Percentiles rank a stretch among this genome's conserved stretches.
phyloP scores from a whole-genome alignment of 2,888 invertebrate species.

The Poecilobothrus nobilitatus region DNA sequence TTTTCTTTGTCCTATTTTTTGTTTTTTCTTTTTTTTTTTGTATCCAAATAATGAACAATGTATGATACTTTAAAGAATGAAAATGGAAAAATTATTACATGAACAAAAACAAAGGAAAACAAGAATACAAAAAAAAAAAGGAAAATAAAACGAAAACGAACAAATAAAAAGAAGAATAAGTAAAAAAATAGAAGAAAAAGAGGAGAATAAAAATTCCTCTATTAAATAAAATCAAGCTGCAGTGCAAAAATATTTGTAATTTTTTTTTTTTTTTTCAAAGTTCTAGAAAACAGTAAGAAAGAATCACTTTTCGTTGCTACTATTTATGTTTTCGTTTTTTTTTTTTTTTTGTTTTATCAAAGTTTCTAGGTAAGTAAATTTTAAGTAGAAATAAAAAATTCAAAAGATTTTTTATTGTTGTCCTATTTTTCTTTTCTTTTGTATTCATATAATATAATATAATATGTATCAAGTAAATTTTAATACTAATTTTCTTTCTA shows the following conservation, averaged over 20 bases:
- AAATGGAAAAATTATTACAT: conserved; percentile 1
- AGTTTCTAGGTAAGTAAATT: neutral
- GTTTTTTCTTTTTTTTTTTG: too few species aligned
- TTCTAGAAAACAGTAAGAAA: too few species aligned
- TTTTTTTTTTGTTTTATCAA: neutral
- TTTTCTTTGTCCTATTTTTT: neutral
- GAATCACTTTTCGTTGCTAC: too few species aligned
- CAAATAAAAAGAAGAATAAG: neutral
- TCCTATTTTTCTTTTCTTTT: neutral
- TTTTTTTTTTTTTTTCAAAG: too few species aligned
- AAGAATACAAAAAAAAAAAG: neutral
- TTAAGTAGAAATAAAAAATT: neutral
- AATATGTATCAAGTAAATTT: neutral
- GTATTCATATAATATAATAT: neutral
- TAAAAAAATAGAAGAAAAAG: too few species aligned
- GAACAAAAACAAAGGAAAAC: neutral
- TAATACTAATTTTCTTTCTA: neutral
- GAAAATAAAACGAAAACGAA: neutral
- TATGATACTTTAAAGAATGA: neutral
- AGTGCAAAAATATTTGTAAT: neutral
- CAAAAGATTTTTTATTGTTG: conserved; percentile 2
- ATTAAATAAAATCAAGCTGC: neutral
- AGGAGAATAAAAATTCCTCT: neutral
- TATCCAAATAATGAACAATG: neutral
- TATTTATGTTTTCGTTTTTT: too few species aligned